Evolutionary conservation across 2,113 vertebrate species (phyloP).

Genomic region (Thermophis baileyi): DNA sequence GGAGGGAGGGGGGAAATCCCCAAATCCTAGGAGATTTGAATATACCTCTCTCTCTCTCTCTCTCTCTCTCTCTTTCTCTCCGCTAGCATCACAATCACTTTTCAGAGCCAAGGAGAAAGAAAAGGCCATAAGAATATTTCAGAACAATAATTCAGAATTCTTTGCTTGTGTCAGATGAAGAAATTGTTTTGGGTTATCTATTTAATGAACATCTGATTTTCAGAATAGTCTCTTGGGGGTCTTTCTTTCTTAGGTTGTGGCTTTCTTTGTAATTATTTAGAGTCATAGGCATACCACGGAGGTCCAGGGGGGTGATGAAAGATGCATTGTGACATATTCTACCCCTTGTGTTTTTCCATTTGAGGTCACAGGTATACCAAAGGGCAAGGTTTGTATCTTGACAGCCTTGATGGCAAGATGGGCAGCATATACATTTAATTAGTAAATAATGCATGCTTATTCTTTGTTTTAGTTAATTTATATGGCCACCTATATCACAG

Average conservation of each 20-base stretch:
- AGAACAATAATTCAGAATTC: conserved; percentile 52
- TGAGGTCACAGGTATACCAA: not conserved
- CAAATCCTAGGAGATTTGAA: conserved; percentile 64
- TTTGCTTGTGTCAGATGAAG: conserved; percentile 17
- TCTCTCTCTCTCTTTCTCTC: conserved; percentile 76
- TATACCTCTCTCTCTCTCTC: conserved; percentile 75
- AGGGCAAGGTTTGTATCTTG: not conserved
- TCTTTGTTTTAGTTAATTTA: not conserved
- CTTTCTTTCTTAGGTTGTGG: conserved; percentile 12
- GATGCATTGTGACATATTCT: not conserved
- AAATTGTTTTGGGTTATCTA: conserved; percentile 22
- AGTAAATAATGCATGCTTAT: not conserved
- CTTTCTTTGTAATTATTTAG: not conserved
- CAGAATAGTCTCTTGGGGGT: not conserved
- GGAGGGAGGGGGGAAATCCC: not conserved
- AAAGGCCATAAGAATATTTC: conserved; percentile 40
- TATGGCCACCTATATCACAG: not conserved
- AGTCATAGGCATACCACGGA: not conserved
- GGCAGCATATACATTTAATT: not conserved
- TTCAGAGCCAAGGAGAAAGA: conserved; percentile 61
- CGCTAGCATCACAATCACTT: conserved; percentile 64
- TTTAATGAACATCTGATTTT: conserved; percentile 46
- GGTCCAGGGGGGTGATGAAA: not conserved
- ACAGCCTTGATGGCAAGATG: not conserved
- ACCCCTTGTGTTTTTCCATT: not conserved